Evolutionary conservation across 2,888 invertebrate genomes (phyloP).

Genomic region (Tiliacea aurago): DNA sequence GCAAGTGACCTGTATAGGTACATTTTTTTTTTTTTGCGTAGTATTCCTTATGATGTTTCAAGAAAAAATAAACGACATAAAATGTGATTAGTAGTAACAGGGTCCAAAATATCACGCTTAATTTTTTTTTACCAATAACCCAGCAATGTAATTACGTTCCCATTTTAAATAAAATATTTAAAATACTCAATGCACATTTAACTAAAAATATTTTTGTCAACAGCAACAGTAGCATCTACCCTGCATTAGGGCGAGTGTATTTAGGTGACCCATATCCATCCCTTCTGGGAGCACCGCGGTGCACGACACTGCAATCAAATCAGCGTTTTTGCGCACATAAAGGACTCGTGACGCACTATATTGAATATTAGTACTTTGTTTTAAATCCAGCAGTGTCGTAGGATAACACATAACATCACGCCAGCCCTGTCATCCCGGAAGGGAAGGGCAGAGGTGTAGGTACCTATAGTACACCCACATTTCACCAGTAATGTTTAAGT

Average conservation of each 20-base stretch:
- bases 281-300: slow-evolving; percentile 75
- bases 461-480: too few relatives aligned
- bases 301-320: slow-evolving; percentile 86
- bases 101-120: not conserved
- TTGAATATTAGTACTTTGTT: slow-evolving; percentile 23
- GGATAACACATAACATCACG: too few relatives aligned
- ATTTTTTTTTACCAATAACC: not conserved
- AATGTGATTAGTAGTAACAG: not conserved
- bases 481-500: too few relatives aligned
- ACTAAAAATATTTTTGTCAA: not conserved
- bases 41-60: not conserved
- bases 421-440: too few relatives aligned
- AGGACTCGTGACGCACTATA: slow-evolving; percentile 32
- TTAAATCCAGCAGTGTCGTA: too few relatives aligned
- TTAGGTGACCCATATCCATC: slow-evolving; percentile 85
- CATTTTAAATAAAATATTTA: not conserved
- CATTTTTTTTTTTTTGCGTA: too few relatives aligned
- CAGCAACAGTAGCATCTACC: slow-evolving; percentile 62
- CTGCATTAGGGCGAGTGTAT: slow-evolving; percentile 76
- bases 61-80: not conserved
- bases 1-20: too few relatives aligned
- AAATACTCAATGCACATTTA: not conserved
- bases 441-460: too few relatives aligned
- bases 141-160: not conserved
- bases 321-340: slow-evolving; percentile 70